These are phyloP conservation scores for Danio tinwini DNA, from an alignment of 2,797 vertebrate genomes.

Conservation along the genomic window DNA sequence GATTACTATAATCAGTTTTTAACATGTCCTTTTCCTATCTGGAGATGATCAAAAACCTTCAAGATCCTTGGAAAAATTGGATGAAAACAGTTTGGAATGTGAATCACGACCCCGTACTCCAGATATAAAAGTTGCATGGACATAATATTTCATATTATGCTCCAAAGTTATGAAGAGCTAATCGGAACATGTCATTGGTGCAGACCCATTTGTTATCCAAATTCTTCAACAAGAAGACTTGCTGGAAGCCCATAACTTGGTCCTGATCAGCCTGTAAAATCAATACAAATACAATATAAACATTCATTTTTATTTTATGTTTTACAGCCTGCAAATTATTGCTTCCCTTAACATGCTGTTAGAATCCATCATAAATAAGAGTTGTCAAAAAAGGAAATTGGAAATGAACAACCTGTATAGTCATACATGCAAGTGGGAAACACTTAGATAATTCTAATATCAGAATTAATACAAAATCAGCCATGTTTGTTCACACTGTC, in stretches of 20 bases:
- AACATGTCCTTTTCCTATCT: conserved; percentile 35
- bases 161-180: conserved; percentile 81
- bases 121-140: conserved; percentile 23
- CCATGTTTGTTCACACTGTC: no score
- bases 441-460: no score
- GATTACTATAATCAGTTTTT: conserved; percentile 40
- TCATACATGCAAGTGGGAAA: no score
- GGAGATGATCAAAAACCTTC: conserved; percentile 8
- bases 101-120: conserved; percentile 10
- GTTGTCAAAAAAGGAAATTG: no score
- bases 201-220: conserved; percentile 76
- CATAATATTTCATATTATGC: conserved; percentile 59
- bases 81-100: conserved; percentile 20
- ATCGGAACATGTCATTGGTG: conserved; percentile 81
- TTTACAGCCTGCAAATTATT: not conserved
- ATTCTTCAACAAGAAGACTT: conserved; percentile 80
- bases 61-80: conserved; percentile 1
- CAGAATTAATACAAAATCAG: no score
- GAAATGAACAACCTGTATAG: no score
- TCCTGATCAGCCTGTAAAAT: conserved; percentile 75
- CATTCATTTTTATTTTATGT: not conserved
- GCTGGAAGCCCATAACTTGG: conserved; percentile 82
- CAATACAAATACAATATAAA: not conserved
- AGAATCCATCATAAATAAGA: no score
- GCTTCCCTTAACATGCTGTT: no score